A percentile compares a stretch with the other conserved stretches of the same genome.
Conservation (phyloP, 37 sponge, comb jelly and placozoan genomes). For the Eunapius fragilis region DNA sequence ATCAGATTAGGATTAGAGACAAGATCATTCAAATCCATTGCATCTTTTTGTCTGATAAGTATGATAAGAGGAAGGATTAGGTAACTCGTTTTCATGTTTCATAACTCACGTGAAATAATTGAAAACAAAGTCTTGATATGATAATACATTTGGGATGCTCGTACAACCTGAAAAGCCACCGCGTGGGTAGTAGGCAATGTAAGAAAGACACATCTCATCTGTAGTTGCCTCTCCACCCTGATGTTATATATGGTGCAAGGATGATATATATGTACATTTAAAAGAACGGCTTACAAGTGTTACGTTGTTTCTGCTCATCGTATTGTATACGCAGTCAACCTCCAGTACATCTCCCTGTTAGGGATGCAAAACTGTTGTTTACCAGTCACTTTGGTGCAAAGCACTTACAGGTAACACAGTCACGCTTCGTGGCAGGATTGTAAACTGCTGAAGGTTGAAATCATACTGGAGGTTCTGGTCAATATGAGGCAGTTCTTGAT, state of each 20-base stretch:
- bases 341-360: background rate
- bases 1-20: background rate
- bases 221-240: background rate
- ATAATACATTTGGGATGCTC: background rate
- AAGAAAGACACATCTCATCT: background rate
- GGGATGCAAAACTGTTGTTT: background rate
- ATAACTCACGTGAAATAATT: background rate
- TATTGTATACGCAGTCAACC: background rate
- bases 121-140: background rate
- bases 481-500: background rate
- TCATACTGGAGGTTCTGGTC: background rate
- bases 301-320: background rate
- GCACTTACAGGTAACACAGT: background rate
- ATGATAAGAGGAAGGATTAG: background rate
- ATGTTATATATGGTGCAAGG: background rate
- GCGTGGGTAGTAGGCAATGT: background rate
- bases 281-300: background rate
- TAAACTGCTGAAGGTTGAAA: background rate
- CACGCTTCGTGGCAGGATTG: background rate
- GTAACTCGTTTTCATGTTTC: background rate
- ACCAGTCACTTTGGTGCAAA: background rate
- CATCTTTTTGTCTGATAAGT: background rate
- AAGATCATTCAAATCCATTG: background rate
- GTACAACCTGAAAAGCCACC: background rate
- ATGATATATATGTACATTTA: background rate